Evolutionary conservation across 2,888 invertebrate genomes (phyloP).

Genomic region (Dynastes maya): DNA sequence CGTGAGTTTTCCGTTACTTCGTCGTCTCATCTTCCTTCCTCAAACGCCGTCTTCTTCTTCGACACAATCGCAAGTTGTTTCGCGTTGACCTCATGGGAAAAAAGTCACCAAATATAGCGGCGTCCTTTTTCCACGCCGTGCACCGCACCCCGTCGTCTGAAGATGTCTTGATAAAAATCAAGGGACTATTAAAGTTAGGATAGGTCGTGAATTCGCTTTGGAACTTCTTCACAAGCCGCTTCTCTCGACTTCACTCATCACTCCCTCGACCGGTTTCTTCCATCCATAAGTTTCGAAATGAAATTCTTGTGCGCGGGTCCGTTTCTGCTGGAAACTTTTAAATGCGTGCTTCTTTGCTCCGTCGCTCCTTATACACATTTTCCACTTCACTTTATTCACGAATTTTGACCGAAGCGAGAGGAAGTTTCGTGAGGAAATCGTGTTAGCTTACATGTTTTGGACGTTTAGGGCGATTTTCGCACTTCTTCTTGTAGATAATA

Average conservation of each 20-base stretch:
- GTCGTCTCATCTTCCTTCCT: background rate
- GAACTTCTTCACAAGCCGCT: slow-evolving; percentile 18
- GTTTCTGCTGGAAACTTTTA: slow-evolving; percentile 25
- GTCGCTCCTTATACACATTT: slow-evolving; percentile 31
- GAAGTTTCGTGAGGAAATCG: slow-evolving; percentile 12
- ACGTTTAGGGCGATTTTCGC: background rate
- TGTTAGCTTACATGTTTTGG: background rate
- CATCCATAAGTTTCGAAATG: slow-evolving; percentile 47
- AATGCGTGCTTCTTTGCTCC: slow-evolving; percentile 29
- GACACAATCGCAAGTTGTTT: slow-evolving; percentile 30
- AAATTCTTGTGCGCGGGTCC: slow-evolving; percentile 37
- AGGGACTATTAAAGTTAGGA: slow-evolving; percentile 51
- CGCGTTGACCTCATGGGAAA: slow-evolving; percentile 18
- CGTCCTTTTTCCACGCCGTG: background rate
- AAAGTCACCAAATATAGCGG: slow-evolving; percentile 16
- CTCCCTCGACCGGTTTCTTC: slow-evolving; percentile 13
- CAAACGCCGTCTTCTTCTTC: background rate
- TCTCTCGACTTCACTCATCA: slow-evolving; percentile 8
- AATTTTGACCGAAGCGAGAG: slow-evolving; percentile 11
- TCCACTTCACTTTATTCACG: slow-evolving; percentile 27
- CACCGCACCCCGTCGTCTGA: background rate
- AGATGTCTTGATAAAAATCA: slow-evolving; percentile 49
- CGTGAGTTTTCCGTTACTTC: slow-evolving; percentile 23
- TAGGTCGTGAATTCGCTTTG: slow-evolving; percentile 47
- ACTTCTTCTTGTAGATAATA: slow-evolving; percentile 5